Conservation (phyloP, 2,888 invertebrate species). For the Scaptomyza flava region DNA sequence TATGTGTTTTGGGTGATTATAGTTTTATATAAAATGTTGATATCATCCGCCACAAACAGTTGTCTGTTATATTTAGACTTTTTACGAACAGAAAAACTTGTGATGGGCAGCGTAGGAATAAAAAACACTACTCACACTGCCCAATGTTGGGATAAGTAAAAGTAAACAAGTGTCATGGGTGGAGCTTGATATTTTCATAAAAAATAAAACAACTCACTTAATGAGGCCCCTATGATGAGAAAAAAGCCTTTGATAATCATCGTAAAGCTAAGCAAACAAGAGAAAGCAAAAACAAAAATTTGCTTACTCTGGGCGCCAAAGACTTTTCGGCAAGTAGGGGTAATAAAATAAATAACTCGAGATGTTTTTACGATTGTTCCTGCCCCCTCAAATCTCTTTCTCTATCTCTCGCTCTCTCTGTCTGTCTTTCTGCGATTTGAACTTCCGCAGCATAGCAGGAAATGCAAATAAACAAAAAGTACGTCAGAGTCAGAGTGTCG, state of each 20-base stretch:
- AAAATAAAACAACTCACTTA: conserved; percentile 21
- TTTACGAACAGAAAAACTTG: conserved; percentile 20
- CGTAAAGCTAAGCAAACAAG: conserved; percentile 10
- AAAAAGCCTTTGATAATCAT: conserved; percentile 31
- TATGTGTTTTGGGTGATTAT: conserved; percentile 16
- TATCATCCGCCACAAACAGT: conserved; percentile 30
- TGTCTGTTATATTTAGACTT: conserved; percentile 20
- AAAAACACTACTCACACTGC: conserved; percentile 3
- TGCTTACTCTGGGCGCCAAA: conserved; percentile 19
- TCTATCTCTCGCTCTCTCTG: conserved; percentile 5
- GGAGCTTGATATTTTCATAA: conserved; percentile 2
- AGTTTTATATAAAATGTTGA: conserved; percentile 45
- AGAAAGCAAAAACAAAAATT: conserved; percentile 11
- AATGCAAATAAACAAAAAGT: conserved; percentile 77
- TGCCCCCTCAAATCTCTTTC: no score
- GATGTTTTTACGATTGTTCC: conserved; percentile 41
- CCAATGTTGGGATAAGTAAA: background rate
- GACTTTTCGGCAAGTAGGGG: conserved; percentile 25
- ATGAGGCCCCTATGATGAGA: conserved; percentile 38
- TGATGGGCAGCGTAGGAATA: background rate
- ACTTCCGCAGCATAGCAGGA: conserved; percentile 63
- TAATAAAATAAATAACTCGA: conserved; percentile 56
- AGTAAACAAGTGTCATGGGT: background rate
- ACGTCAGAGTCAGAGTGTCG: conserved; percentile 21
- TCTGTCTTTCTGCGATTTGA: conserved; percentile 41